Evolutionary conservation across 2,113 vertebrate genomes (phyloP), one percentile per base, ranked within the genome.

Genomic region (Pomatorhinus ruficollis): DNA sequence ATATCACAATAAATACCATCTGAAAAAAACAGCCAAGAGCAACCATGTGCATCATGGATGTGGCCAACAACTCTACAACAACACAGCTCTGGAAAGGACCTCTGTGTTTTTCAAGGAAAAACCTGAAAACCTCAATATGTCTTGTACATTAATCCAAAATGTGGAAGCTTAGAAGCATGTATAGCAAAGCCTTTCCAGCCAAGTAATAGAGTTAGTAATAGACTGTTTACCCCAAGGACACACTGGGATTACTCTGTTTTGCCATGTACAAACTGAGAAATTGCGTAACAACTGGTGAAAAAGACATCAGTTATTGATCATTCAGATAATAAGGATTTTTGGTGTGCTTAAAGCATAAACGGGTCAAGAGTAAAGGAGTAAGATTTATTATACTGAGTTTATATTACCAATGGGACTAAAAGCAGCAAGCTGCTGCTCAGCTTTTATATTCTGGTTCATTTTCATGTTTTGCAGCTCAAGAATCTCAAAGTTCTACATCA

Each of bases 241-340:
- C 30, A 19, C 44, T 39, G 30, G 17, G 42, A 72, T 72, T 91
- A 66, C 25, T 87, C 15, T 64, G 6, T 25, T 57, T 57, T 76
- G 66, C 83, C 50, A 77, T 9, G 11, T 65, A 88, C 35, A 93
- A 83, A 70, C 54, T 49, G n/a, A 81, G 27, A 65, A 66, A 72
- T 68, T 93, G 89, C 84, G 39, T 91, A 93, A 88, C 42, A 94
- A 84, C 83, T 88, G 69, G 69, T 90, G 71, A 88, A 92, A 92
- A 96, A 76, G 83, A 85, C 74, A 94, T 68, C 85, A 78, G 68
- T 79, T 93, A 91, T 79, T 91, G 84, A 93, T 95, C 57, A 80
- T 69, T 83, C 49, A 83, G 53, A 87, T 85, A 75, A 76, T 90
- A 66, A 83, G 69, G 53, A 85, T 60, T 95, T 95, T 82, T 89